These are phyloP conservation scores for Acanthopagrus latus DNA, from an alignment of 2,797 vertebrate genomes.

Conservation along the genomic window DNA sequence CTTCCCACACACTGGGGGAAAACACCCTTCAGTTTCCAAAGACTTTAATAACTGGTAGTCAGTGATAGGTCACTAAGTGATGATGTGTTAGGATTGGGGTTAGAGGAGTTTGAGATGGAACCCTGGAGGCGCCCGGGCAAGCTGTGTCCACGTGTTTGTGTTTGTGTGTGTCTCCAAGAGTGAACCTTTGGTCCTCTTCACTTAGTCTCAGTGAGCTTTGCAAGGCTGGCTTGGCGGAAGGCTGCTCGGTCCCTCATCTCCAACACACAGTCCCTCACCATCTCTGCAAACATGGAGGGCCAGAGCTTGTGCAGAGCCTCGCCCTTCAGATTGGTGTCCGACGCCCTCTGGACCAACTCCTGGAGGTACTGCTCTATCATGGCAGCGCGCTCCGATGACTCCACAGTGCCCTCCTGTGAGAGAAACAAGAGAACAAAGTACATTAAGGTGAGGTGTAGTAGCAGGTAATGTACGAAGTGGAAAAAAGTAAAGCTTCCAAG, in stretches of 20 bases:
- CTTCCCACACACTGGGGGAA: slow-evolving; percentile 39
- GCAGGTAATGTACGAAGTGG: neutral
- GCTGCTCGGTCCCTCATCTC: slow-evolving; percentile 90
- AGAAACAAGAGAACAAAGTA: slow-evolving; percentile 3
- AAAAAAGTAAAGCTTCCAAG: neutral
- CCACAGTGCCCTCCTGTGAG: slow-evolving; percentile 79
- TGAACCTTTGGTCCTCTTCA: slow-evolving; percentile 71
- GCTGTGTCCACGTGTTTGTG: slow-evolving; percentile 43
- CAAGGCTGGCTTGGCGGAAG: slow-evolving; percentile 91
- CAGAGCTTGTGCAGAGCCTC: slow-evolving; percentile 95
- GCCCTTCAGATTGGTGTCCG: slow-evolving; percentile 92
- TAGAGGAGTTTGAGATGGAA: slow-evolving; percentile 34
- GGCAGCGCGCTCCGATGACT: slow-evolving; percentile 74
- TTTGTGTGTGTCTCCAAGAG: slow-evolving; percentile 36
- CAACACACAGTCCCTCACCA: slow-evolving; percentile 94
- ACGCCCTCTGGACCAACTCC: slow-evolving; percentile 89
- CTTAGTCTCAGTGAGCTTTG: slow-evolving; percentile 80
- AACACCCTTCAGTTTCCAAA: slow-evolving; percentile 37
- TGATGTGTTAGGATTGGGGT: slow-evolving; percentile 44
- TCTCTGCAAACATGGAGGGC: slow-evolving; percentile 96
- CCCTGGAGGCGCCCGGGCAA: slow-evolving; percentile 13
- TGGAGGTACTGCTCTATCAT: slow-evolving; percentile 89
- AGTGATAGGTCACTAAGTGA: slow-evolving; percentile 47
- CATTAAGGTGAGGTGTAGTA: neutral
- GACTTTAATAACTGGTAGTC: slow-evolving; percentile 32